Conservation (phyloP, 2,888 invertebrate species). For the Tinea trinotella region DNA sequence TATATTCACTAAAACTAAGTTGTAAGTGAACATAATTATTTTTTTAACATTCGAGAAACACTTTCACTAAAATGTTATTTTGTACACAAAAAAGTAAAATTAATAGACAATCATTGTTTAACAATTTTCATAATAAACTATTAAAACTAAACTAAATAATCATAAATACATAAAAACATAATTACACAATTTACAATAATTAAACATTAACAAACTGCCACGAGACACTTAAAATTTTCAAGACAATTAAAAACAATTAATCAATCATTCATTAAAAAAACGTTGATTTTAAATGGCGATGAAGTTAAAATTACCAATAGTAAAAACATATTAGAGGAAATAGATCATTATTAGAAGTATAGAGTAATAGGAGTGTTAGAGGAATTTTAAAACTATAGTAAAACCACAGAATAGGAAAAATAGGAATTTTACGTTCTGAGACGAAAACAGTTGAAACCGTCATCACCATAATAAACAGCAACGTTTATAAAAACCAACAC, state of each 20-base stretch:
- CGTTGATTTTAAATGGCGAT: not conserved
- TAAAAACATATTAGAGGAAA: no score
- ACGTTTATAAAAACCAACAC: not conserved
- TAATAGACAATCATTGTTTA: constrained; percentile 16
- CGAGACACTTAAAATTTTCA: constrained; percentile 9
- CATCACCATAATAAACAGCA: not conserved
- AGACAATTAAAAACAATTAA: not conserved
- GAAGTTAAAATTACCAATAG: no score
- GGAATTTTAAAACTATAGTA: not conserved
- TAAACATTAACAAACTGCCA: constrained; percentile 8
- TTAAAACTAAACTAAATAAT: constrained; percentile 13
- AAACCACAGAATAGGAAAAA: not conserved
- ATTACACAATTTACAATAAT: constrained; percentile 14
- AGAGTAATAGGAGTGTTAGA: no score
- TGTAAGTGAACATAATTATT: constrained; percentile 4
- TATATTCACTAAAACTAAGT: constrained; percentile 8
- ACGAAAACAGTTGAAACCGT: not conserved
- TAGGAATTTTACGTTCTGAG: no score
- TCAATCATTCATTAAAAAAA: not conserved
- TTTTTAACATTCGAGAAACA: constrained; percentile 16
- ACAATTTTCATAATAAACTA: constrained; percentile 14
- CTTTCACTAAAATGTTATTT: constrained; percentile 52
- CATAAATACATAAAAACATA: constrained; percentile 14
- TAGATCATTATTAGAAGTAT: no score
- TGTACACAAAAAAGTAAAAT: constrained; percentile 60